Evolutionary conservation across 1,140 invertebrate species (phyloP), one percentile per base, ranked within the genome.

Genomic region (Anoplolepis gracilipes): DNA sequence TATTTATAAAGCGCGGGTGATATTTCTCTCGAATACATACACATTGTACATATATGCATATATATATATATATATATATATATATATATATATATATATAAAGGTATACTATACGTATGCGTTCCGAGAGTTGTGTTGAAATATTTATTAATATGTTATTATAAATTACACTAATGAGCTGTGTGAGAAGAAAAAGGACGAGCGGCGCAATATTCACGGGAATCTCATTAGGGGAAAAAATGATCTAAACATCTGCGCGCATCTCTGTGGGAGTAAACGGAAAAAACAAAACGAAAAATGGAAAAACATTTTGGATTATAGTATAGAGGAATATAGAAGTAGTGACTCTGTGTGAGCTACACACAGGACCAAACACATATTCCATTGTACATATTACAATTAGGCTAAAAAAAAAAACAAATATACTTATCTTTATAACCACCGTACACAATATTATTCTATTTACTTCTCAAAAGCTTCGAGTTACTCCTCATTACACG

Each of bases 371-470:
- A 81, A 69, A 77, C 39, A 78, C 62, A 77, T 57, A 91, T 46
- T 88, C 70, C 87, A 87, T 90, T 89, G 78, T 90, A 90, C 79
- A 90, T 87, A 39, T 91, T 90, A 91, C 70, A 91, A 91, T 91
- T 91, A 89, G 46, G 84, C 90, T 91, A 91, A 86, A 89, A 91
- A 73, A 72, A 69, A 86, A 85, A 91, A 90, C 85, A 64, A 84
- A 81, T 70, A 78, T 89, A 87, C 85, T 91, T 90, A 89, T 88
- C 33, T 72, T 89, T 84, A 85, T 90, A 91, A 91, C 55, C 81
- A 84, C 62, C 81, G 76, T 90, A 91, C 89, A 72, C 70, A 84
- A 65, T 87, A 84, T 85, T 87, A 88, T 86, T 84, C 84, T 85
- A 89, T 90, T 88, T 85, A 90, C 75, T 88, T 88, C 55, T 90